phyloP scores from a whole-genome alignment of 2,113 vertebrate species.

The Caretta caretta region DNA sequence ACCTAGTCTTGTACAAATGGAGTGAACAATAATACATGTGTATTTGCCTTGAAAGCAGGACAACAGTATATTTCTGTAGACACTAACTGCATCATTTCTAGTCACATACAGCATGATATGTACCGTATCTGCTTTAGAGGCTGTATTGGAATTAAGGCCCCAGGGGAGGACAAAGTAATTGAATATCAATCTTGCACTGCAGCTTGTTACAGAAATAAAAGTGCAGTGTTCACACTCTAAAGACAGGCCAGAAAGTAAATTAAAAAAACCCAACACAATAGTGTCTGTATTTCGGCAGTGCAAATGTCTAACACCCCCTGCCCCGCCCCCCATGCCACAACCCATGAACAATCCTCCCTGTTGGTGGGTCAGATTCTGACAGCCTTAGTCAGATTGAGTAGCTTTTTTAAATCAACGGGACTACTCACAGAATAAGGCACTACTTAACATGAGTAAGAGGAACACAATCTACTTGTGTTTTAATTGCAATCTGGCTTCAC shows the following conservation, averaged over 20 bases:
- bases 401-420: not conserved
- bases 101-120: not conserved
- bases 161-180: conserved; percentile 41
- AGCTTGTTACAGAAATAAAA: conserved; percentile 60
- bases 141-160: conserved; percentile 56
- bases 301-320: not conserved
- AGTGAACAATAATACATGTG: not conserved
- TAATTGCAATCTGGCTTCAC: not conserved
- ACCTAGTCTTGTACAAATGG: conserved; percentile 36
- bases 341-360: conserved; percentile 24
- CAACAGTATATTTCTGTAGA: conserved; percentile 60
- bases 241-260: conserved; percentile 29
- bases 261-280: conserved; percentile 16
- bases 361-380: not conserved
- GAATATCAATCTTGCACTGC: conserved; percentile 49
- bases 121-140: conserved; percentile 49
- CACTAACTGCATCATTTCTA: conserved; percentile 20
- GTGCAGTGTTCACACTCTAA: conserved; percentile 12
- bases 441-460: not conserved
- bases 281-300: not conserved
- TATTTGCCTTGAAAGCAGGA: conserved; percentile 44
- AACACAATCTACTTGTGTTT: not conserved
- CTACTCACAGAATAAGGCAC: not conserved
- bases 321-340: not conserved
- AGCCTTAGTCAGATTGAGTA: not conserved